A percentile compares a stretch with the other conserved stretches of the same genome.
Evolutionary conservation across 1,140 invertebrate species (phyloP).

Genomic region (Penaeus indicus): DNA sequence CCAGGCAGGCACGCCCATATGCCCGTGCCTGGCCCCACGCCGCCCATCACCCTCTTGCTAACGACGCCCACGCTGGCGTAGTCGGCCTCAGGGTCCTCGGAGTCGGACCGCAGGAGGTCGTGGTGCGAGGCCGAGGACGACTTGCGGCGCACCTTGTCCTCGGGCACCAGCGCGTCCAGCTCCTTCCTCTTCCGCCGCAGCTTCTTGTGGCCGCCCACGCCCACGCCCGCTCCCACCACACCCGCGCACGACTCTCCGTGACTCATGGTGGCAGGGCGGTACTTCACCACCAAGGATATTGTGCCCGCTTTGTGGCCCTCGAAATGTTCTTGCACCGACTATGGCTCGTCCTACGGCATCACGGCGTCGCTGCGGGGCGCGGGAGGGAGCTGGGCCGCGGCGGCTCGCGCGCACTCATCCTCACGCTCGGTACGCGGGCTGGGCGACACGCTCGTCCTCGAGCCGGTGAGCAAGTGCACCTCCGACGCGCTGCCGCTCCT

Average conservation of each 20-base stretch:
- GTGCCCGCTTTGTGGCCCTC: neutral
- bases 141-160: constrained; percentile 65
- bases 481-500: no score
- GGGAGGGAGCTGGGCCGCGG: no score
- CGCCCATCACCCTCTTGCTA: constrained; percentile 44
- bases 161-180: constrained; percentile 64
- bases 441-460: no score
- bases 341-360: no score
- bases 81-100: constrained; percentile 62
- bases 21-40: constrained; percentile 18
- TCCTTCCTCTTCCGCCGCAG: constrained; percentile 65
- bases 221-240: constrained; percentile 42
- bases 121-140: constrained; percentile 58
- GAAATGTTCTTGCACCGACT: no score
- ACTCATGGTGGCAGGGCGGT: constrained; percentile 51
- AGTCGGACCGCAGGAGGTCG: constrained; percentile 62
- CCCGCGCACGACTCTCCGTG: constrained; percentile 58
- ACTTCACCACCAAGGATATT: constrained; percentile 41
- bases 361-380: no score
- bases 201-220: constrained; percentile 58
- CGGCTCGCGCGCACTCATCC: no score
- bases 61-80: constrained; percentile 49
- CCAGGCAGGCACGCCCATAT: constrained; percentile 60
- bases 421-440: no score
- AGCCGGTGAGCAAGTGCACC: no score